Evolutionary conservation across 2,888 invertebrate genomes (phyloP).

Genomic region (Sacculina carcini): DNA sequence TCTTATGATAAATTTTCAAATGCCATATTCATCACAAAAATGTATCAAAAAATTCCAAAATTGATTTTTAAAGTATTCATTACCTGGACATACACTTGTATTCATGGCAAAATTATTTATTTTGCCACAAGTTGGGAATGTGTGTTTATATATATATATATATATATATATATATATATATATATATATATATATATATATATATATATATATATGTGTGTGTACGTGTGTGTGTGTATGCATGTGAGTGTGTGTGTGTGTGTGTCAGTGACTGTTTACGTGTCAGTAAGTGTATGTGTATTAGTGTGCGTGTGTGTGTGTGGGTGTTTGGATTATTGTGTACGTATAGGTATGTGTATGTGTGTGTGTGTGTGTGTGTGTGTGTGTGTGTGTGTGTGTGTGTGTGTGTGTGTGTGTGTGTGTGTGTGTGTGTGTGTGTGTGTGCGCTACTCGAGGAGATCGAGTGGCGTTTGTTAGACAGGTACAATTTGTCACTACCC

Average conservation of each 20-base stretch:
- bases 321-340: not conserved
- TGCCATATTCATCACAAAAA: not conserved
- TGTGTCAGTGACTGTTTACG: not conserved
- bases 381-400: not conserved
- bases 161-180: not conserved
- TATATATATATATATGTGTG: not conserved
- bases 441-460: too few species aligned
- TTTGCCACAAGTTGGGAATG: not conserved
- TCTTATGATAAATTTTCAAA: not conserved
- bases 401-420: not conserved
- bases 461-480: too few species aligned
- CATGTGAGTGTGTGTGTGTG: not conserved
- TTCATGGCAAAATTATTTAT: not conserved
- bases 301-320: not conserved
- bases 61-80: not conserved
- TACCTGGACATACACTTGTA: not conserved
- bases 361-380: not conserved
- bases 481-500: too few species aligned
- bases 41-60: not conserved
- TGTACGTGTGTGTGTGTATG: not conserved
- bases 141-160: not conserved
- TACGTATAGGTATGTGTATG: not conserved
- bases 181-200: not conserved
- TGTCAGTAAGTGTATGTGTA: not conserved
- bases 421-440: not conserved